Conservation (phyloP, 2,888 invertebrate species). For the Caenorhabditis sp. region DNA sequence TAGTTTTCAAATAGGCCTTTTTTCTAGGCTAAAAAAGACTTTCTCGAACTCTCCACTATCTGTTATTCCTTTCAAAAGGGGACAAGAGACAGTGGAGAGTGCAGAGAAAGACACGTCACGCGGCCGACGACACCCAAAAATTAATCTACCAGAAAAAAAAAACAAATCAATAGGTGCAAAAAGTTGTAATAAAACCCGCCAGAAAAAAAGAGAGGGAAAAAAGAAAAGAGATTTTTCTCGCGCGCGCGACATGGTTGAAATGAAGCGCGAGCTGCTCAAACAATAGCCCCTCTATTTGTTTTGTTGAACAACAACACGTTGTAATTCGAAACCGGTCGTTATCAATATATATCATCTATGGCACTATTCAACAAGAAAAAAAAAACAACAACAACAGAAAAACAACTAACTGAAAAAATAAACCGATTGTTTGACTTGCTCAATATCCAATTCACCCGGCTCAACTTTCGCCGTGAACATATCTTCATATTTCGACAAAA, state of each 20-base stretch:
- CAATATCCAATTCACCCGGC: slow-evolving; percentile 72
- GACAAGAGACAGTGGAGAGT: no score
- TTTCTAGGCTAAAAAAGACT: no score
- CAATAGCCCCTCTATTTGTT: neutral
- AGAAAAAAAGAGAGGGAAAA: neutral
- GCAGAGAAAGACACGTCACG: no score
- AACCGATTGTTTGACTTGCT: slow-evolving; percentile 72
- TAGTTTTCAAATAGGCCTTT: no score
- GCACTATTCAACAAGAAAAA: neutral
- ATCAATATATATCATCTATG: no score
- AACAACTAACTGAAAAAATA: slow-evolving; percentile 74
- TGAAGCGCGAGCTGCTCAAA: neutral
- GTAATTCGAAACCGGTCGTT: neutral
- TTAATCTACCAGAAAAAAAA: no score
- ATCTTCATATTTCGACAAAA: slow-evolving; percentile 14
- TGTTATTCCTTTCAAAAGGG: no score
- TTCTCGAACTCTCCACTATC: no score
- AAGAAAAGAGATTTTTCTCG: neutral
- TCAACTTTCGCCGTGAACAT: slow-evolving; percentile 44
- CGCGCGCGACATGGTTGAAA: neutral
- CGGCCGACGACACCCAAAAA: no score
- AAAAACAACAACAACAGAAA: neutral
- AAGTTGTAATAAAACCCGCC: neutral
- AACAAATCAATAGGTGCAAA: neutral
- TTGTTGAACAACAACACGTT: neutral